Base-by-base conservation (phyloP, 1,140 invertebrate genomes). In the Aradophagus sp. region DNA sequence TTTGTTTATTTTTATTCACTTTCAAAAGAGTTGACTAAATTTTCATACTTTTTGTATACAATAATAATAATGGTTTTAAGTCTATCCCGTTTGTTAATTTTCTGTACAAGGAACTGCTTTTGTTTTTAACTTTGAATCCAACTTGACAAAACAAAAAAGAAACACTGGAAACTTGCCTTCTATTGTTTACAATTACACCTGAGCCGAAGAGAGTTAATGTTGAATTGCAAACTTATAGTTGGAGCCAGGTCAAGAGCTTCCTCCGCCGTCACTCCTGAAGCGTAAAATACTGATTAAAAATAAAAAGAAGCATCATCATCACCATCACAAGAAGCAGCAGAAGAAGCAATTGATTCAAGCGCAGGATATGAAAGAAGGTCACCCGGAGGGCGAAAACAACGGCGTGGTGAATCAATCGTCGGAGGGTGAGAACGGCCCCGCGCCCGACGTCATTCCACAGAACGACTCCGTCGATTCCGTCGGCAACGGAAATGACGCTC, bases 221-320 rank as follows among this genome's bases (percentile, higher is more conserved):
- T n/a, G n/a, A n/a, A n/a, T n/a, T n/a, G n/a, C n/a, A n/a, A 14
- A 47, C n/a, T n/a, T n/a, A n/a, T n/a, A 93, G 91, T 81, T 94
- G 69, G 91, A 93, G 76, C 86, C 88, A 75, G 95, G 94, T 78
- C 86, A 90, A 62, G 89, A 93, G 36, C 84, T 99, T 48, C 97
- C 97, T 11, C 94, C 96, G 15, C 97, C 97, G 0, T 90, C 91
- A 5, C 77, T 91, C 32, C 80, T 99, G 15, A 93, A 92, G 74
- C 88, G 94, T 52, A 98, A 97, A 86, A 98, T 99, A 56, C 95
- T 99, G 45, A 97, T 99, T 55, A 99, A 99, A 85, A 99, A 99
- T 80, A 99, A 99, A 85, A 99, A 99, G 86, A 97, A 97, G 82
- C 95, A 97, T 81, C 91, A 93, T 76, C 93, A 94, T 63, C 92